These are phyloP conservation scores for Augochlorella aurata DNA, from an alignment of 2,888 invertebrate genomes.

Conservation along the genomic window DNA sequence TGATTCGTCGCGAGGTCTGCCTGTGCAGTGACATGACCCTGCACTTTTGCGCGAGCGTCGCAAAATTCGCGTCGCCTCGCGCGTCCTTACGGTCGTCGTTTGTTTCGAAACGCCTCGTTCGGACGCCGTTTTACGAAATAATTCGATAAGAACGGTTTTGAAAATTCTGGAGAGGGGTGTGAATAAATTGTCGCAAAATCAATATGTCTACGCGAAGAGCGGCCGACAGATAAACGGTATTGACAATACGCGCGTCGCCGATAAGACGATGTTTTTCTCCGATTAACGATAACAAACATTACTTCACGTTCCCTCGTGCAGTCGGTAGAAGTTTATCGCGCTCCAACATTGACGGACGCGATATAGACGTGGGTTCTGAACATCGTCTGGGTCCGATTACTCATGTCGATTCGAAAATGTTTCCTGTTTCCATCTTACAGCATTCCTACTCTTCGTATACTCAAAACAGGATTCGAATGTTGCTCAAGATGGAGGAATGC, in stretches of 20 bases:
- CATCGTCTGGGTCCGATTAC: neutral
- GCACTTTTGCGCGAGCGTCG: slow-evolving; percentile 36
- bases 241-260: slow-evolving; percentile 44
- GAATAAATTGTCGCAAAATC: slow-evolving; percentile 42
- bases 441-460: neutral
- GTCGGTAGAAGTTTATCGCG: slow-evolving; percentile 33
- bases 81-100: neutral
- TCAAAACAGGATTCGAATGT: neutral
- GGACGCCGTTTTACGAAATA: neutral
- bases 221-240: slow-evolving; percentile 45
- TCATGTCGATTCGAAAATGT: neutral
- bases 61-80: slow-evolving; percentile 25
- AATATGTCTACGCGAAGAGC: slow-evolving; percentile 30
- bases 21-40: slow-evolving; percentile 41
- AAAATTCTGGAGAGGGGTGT: neutral
- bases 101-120: neutral
- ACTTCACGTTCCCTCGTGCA: slow-evolving; percentile 18
- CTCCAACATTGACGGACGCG: slow-evolving; percentile 32
- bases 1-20: slow-evolving; percentile 52
- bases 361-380: slow-evolving; percentile 22
- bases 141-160: neutral
- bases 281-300: slow-evolving; percentile 49
- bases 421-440: neutral
- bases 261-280: slow-evolving; percentile 52
- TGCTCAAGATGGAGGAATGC: neutral